Conservation (phyloP, 1,140 invertebrate species). For the Trachelipus rathkii region DNA sequence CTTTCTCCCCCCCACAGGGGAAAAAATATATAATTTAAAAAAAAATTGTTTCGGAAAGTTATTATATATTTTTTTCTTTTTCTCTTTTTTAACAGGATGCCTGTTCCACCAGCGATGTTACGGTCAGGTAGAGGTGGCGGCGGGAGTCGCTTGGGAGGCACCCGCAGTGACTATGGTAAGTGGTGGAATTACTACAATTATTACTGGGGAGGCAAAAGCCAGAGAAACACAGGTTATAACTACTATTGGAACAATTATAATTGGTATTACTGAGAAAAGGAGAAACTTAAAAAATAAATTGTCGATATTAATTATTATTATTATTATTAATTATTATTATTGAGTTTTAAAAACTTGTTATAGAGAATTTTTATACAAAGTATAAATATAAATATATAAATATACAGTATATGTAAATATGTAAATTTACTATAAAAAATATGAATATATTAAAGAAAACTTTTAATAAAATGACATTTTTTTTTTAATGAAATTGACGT, state of each 20-base stretch:
- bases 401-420: constrained; percentile 30
- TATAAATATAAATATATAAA: constrained; percentile 31
- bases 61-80: not conserved
- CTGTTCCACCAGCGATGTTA: constrained; percentile 44
- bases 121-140: constrained; percentile 48
- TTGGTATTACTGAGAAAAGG: constrained; percentile 45
- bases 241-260: constrained; percentile 46
- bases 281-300: constrained; percentile 22
- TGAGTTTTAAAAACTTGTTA: constrained; percentile 30
- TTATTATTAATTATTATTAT: constrained; percentile 30
- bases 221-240: constrained; percentile 44
- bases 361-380: not conserved
- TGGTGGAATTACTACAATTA: constrained; percentile 49
- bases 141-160: constrained; percentile 60
- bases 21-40: too few relatives aligned
- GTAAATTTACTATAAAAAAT: constrained; percentile 14
- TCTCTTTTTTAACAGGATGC: constrained; percentile 35
- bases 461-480: too few relatives aligned
- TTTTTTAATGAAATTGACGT: too few relatives aligned
- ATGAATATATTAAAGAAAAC: too few relatives aligned
- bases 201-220: constrained; percentile 39
- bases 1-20: too few relatives aligned
- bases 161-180: constrained; percentile 82
- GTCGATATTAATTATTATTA: constrained; percentile 36
- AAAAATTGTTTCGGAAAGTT: not conserved